Evolutionary conservation across 2,888 invertebrate genomes (phyloP).

Genomic region (Calameuta idolon): DNA sequence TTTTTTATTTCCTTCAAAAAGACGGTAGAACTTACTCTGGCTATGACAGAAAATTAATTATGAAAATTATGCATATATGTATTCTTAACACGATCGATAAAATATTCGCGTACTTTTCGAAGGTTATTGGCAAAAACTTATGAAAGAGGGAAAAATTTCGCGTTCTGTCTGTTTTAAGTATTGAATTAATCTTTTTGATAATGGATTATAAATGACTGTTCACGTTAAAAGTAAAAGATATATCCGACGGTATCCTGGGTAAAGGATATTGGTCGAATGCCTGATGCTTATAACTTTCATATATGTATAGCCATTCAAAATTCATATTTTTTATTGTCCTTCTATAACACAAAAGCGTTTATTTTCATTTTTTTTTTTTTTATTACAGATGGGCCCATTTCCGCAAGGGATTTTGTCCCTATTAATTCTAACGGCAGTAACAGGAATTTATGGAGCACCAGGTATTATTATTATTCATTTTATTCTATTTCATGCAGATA

Average conservation of each 20-base stretch:
- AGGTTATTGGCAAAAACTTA: neutral
- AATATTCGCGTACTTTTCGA: neutral
- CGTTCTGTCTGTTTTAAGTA: neutral
- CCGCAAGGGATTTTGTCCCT: constrained; percentile 36
- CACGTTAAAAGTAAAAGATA: neutral
- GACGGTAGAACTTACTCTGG: neutral
- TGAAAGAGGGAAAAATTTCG: neutral
- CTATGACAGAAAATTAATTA: neutral
- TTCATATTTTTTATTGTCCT: neutral
- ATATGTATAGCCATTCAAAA: neutral
- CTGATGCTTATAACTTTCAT: neutral
- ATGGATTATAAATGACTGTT: neutral
- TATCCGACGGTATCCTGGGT: neutral
- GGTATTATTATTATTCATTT: constrained; percentile 29
- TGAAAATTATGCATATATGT: neutral
- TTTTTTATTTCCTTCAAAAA: neutral
- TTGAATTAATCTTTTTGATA: neutral
- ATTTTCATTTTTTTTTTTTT: constrained; percentile 36
- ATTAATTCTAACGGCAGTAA: constrained; percentile 50
- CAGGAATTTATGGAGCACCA: constrained; percentile 49
- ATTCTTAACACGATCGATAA: neutral
- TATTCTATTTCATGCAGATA: neutral
- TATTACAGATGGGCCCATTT: constrained; percentile 61
- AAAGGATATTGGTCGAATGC: neutral
- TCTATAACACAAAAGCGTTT: neutral